These are phyloP conservation scores for Phaedon cochleariae DNA, from an alignment of 2,888 invertebrate genomes.

Conservation along the genomic window DNA sequence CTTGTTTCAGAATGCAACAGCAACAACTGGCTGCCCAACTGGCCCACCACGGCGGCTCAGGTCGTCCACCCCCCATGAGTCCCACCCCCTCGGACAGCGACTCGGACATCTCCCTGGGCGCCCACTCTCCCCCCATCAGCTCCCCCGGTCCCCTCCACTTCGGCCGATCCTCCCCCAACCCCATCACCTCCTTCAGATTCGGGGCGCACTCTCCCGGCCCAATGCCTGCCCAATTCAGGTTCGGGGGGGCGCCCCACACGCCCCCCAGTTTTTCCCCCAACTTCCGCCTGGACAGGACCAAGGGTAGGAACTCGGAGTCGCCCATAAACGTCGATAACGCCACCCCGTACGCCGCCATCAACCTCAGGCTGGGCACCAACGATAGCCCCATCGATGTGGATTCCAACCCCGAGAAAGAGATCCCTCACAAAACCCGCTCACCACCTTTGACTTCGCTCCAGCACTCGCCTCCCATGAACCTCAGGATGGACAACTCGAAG, in stretches of 20 bases:
- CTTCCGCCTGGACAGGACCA: slow-evolving; percentile 50
- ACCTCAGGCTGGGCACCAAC: slow-evolving; percentile 47
- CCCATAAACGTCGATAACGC: too few relatives aligned
- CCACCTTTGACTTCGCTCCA: slow-evolving; percentile 48
- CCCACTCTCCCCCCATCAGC: slow-evolving; percentile 59
- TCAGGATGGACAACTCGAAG: slow-evolving; percentile 48
- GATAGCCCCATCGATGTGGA: slow-evolving; percentile 57
- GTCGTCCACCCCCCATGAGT: slow-evolving; percentile 55
- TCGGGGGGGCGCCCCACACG: slow-evolving; percentile 54
- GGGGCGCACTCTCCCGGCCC: slow-evolving; percentile 62
- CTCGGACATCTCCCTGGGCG: slow-evolving; percentile 62
- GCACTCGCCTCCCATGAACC: slow-evolving; percentile 59
- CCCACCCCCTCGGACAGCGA: slow-evolving; percentile 62
- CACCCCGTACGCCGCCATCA: slow-evolving; percentile 47
- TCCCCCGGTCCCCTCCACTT: slow-evolving; percentile 58
- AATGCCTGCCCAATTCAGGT: slow-evolving; percentile 61
- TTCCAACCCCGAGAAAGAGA: slow-evolving; percentile 49
- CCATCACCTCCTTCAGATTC: slow-evolving; percentile 59
- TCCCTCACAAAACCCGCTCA: slow-evolving; percentile 51
- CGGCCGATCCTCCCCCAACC: slow-evolving; percentile 54
- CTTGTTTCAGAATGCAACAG: slow-evolving; percentile 61
- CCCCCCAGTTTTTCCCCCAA: slow-evolving; percentile 52
- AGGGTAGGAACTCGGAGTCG: slow-evolving; percentile 49
- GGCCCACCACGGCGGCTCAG: slow-evolving; percentile 55
- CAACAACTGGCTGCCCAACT: slow-evolving; percentile 61